phyloP scores from a whole-genome alignment of 2,888 invertebrate genomes.

The Microplitis deprimator region DNA sequence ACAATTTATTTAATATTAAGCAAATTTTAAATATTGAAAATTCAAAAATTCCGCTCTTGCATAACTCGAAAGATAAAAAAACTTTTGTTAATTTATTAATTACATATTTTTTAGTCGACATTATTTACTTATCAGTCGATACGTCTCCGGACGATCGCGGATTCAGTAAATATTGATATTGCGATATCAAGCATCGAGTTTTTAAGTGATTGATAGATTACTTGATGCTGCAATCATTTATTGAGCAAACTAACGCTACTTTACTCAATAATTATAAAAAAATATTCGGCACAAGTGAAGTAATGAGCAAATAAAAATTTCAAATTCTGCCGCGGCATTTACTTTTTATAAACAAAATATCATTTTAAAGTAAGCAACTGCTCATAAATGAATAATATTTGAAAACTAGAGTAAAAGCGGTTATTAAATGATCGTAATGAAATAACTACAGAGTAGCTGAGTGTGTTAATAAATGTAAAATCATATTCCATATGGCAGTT shows the following conservation, averaged over 20 bases:
- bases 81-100: conserved; percentile 24
- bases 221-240: conserved; percentile 11
- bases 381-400: too few species aligned
- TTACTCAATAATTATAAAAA: background rate
- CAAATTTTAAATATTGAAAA: background rate
- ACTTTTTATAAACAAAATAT: too few species aligned
- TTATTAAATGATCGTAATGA: too few species aligned
- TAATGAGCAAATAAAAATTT: background rate
- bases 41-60: background rate
- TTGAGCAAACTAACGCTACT: conserved; percentile 6
- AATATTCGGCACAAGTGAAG: background rate
- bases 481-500: conserved; percentile 5
- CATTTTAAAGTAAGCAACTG: too few species aligned
- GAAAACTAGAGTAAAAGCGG: too few species aligned
- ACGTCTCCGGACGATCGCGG: background rate
- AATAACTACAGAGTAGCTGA: background rate
- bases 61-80: conserved; percentile 10
- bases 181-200: conserved; percentile 1
- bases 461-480: conserved; percentile 6
- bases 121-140: conserved; percentile 7
- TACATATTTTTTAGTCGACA: conserved; percentile 14
- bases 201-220: conserved; percentile 13
- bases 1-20: background rate
- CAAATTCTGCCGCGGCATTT: too few species aligned
- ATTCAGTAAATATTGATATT: conserved; percentile 23